These are phyloP conservation scores for Athalia circularis DNA, from an alignment of 2,888 invertebrate species.

Conservation along the genomic window DNA sequence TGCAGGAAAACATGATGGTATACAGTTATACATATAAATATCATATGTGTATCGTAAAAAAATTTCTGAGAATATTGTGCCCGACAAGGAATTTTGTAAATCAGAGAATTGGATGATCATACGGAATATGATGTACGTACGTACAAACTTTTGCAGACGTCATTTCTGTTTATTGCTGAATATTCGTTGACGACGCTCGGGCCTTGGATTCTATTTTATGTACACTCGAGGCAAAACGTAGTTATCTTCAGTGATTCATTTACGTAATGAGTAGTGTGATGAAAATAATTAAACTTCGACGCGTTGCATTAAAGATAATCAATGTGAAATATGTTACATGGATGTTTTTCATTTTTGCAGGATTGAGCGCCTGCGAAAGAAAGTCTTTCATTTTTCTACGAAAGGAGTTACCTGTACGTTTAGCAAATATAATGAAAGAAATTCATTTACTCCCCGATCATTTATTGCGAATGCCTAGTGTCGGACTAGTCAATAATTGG, in stretches of 20 bases:
- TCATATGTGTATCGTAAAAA: background rate
- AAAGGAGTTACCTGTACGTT: constrained; percentile 97
- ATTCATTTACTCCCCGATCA: constrained; percentile 96
- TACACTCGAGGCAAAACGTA: no score
- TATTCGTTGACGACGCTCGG: no score
- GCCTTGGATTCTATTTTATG: no score
- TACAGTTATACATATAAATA: background rate
- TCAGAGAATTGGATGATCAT: no score
- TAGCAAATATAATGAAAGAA: constrained; percentile 99
- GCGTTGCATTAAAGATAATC: background rate
- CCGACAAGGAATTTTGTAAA: background rate
- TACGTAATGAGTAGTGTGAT: no score
- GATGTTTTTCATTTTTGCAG: constrained; percentile 77
- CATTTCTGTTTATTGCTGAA: no score
- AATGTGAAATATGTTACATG: background rate
- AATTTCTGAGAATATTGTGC: background rate
- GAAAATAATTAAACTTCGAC: no score
- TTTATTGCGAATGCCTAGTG: constrained; percentile 94
- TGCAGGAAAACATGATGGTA: background rate
- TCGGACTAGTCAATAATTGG: constrained; percentile 94
- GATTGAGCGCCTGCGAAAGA: constrained; percentile 91
- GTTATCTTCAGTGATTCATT: no score
- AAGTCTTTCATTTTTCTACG: constrained; percentile 95
- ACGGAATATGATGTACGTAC: no score
- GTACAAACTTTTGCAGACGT: no score